phyloP scores from a whole-genome alignment of 2,113 vertebrate species.

The Pungitius pungitius region DNA sequence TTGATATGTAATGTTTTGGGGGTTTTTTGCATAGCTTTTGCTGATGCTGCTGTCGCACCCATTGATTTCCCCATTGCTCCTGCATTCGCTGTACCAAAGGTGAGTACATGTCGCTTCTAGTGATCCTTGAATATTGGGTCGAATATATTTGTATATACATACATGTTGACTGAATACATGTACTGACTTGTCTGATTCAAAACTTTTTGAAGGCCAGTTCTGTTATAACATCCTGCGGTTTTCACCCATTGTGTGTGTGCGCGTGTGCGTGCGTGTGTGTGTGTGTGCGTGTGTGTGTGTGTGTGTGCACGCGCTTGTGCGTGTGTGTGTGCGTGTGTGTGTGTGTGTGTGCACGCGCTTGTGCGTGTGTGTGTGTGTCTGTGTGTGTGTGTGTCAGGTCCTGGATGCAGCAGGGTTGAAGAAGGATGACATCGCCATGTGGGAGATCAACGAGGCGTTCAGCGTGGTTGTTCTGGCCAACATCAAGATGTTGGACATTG shows the following conservation, averaged over 20 bases:
- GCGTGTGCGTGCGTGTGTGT: too few relatives aligned
- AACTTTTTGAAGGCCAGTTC: not conserved
- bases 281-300: too few relatives aligned
- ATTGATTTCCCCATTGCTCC: constrained; percentile 97
- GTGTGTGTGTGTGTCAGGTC: constrained; percentile 72
- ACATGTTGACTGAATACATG: not conserved
- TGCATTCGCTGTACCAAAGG: constrained; percentile 91
- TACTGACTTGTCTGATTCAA: not conserved
- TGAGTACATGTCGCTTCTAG: constrained; percentile 56
- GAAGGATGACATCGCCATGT: constrained; percentile 94
- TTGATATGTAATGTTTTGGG: not conserved
- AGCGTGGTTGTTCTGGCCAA: constrained; percentile 96
- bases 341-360: constrained; percentile 20
- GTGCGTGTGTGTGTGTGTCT: not conserved
- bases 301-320: too few relatives aligned
- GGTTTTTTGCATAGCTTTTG: constrained; percentile 86
- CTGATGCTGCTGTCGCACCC: constrained; percentile 95
- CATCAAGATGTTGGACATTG: constrained; percentile 94
- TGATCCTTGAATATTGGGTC: not conserved
- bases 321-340: not conserved
- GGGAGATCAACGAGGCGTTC: constrained; percentile 99
- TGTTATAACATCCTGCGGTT: not conserved
- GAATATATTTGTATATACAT: not conserved
- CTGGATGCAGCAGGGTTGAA: constrained; percentile 87
- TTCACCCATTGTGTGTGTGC: not conserved